These are phyloP conservation scores for Solenopsis invicta DNA, from an alignment of 1,140 invertebrate species.

Conservation along the genomic window DNA sequence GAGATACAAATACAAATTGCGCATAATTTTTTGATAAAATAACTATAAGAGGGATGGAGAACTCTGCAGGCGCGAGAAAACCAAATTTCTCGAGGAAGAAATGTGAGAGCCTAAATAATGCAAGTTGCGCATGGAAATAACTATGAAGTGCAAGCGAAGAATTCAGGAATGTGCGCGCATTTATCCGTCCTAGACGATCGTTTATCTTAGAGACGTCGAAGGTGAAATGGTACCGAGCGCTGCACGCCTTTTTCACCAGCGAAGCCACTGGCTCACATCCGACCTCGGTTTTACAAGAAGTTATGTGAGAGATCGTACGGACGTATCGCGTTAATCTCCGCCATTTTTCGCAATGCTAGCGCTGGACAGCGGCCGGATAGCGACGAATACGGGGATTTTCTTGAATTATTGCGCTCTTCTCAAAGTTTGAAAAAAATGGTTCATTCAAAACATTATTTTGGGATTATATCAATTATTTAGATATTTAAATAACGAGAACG, in stretches of 20 bases:
- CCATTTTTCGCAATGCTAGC: conserved; percentile 69
- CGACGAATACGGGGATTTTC: conserved; percentile 57
- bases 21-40: background rate
- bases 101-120: background rate
- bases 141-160: conserved; percentile 58
- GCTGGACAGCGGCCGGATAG: conserved; percentile 14
- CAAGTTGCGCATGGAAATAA: conserved; percentile 33
- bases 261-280: conserved; percentile 9
- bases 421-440: background rate
- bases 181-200: conserved; percentile 54
- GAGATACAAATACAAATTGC: background rate
- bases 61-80: background rate
- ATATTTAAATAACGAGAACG: too few relatives aligned
- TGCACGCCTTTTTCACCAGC: conserved; percentile 56
- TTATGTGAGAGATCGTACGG: conserved; percentile 71
- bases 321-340: conserved; percentile 70
- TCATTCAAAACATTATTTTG: background rate
- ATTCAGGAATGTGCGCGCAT: conserved; percentile 57
- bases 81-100: background rate
- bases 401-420: conserved; percentile 24
- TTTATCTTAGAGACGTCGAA: conserved; percentile 61
- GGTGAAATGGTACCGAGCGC: conserved; percentile 53
- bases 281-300: conserved; percentile 68
- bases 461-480: background rate
- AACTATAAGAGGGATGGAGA: background rate